These are phyloP conservation scores for Etia nguti DNA, from an alignment of 2,113 vertebrate genomes.

Conservation along the genomic window DNA sequence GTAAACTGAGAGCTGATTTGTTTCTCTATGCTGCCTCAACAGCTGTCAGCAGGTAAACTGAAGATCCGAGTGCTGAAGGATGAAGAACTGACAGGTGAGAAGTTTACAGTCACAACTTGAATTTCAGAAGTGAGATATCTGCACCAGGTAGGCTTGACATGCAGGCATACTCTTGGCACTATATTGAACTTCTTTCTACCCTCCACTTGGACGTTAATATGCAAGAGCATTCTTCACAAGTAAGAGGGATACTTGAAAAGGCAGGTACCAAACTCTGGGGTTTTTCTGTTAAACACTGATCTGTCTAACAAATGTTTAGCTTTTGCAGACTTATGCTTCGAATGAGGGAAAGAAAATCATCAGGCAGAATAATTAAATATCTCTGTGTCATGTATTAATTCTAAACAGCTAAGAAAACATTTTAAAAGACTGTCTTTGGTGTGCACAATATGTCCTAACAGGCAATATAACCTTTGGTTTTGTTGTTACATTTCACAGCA, in stretches of 20 bases:
- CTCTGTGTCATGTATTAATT: background rate
- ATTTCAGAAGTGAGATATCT: background rate
- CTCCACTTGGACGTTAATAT: background rate
- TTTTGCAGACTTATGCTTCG: background rate
- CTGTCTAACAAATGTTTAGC: background rate
- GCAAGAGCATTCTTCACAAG: background rate
- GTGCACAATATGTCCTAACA: background rate
- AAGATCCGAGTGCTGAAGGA: conserved; percentile 83
- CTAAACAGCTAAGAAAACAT: background rate
- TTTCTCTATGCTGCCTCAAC: conserved; percentile 15
- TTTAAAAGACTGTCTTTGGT: background rate
- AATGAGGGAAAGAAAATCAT: background rate
- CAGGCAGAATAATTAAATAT: background rate
- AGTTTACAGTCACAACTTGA: background rate
- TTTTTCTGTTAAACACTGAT: background rate
- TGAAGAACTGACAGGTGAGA: conserved; percentile 61
- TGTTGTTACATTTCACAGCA: background rate
- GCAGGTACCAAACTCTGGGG: background rate
- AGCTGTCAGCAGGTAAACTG: conserved; percentile 81
- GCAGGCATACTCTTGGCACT: background rate
- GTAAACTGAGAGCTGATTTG: background rate
- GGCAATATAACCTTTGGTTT: background rate
- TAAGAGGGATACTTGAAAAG: background rate
- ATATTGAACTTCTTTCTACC: background rate
- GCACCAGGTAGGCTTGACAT: background rate